These are phyloP conservation scores for Dermatophagoides farinae DNA, from an alignment of 1,140 invertebrate genomes.

Conservation along the genomic window DNA sequence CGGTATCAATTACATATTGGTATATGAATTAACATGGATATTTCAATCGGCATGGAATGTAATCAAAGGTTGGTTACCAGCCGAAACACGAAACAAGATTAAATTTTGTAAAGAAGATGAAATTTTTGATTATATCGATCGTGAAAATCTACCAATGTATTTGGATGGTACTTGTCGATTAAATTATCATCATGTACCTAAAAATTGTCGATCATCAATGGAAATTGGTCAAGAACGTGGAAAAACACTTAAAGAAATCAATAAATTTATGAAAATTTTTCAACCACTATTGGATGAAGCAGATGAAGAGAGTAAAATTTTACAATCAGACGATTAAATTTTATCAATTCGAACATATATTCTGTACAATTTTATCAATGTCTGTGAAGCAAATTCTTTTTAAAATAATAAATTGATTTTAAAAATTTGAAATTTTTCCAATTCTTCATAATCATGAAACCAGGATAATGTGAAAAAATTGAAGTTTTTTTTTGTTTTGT, in stretches of 20 bases:
- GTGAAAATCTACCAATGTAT: constrained; percentile 15
- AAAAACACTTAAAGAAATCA: not conserved
- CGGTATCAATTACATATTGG: constrained; percentile 14
- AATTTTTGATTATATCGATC: constrained; percentile 13
- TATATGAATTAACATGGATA: constrained; percentile 17
- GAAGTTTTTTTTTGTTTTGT: too few relatives aligned
- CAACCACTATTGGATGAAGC: constrained; percentile 1
- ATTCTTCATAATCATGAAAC: not conserved
- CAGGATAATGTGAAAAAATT: too few relatives aligned
- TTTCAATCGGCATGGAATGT: constrained; percentile 13
- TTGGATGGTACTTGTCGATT: constrained; percentile 10
- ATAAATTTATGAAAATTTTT: not conserved
- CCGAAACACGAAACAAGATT: constrained; percentile 11
- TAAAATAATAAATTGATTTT: not conserved
- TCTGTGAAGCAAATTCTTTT: not conserved
- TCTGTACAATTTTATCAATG: not conserved
- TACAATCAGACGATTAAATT: not conserved
- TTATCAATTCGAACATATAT: not conserved
- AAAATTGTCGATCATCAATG: constrained; percentile 11
- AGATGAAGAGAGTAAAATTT: not conserved
- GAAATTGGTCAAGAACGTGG: constrained; percentile 11
- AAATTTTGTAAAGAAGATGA: constrained; percentile 14
- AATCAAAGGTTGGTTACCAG: constrained; percentile 14
- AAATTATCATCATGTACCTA: constrained; percentile 8
- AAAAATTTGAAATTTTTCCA: not conserved